phyloP scores from a whole-genome alignment of 2,797 vertebrate genomes.

The Enteromius fasciolatus region DNA sequence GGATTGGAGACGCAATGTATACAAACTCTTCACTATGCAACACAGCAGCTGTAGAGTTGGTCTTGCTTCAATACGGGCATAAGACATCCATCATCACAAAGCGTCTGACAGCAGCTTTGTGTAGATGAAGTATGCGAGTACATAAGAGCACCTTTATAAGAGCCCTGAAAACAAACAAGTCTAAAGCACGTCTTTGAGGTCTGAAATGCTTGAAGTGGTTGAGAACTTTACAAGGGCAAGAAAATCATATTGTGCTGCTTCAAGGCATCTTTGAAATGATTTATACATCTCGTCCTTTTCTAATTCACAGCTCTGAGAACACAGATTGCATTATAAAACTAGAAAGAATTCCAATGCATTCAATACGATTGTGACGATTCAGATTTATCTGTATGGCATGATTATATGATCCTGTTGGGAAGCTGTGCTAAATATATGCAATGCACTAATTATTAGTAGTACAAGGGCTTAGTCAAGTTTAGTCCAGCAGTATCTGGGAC shows the following conservation, averaged over 20 bases:
- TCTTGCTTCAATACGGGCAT: conserved; percentile 51
- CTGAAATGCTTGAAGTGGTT: conserved; percentile 6
- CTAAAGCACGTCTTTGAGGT: not conserved
- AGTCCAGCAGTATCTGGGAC: not conserved
- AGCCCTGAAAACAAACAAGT: conserved; percentile 8
- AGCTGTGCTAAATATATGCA: not conserved
- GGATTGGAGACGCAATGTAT: conserved; percentile 66
- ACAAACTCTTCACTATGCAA: conserved; percentile 50
- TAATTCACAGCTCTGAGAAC: conserved; percentile 5
- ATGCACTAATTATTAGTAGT: not conserved
- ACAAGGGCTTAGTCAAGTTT: not conserved
- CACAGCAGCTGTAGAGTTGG: conserved; percentile 30
- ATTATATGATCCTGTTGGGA: no score
- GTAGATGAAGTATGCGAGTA: conserved; percentile 57
- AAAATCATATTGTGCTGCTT: not conserved
- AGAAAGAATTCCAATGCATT: not conserved
- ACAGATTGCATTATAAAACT: not conserved
- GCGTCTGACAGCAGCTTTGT: conserved; percentile 55
- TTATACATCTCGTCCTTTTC: not conserved
- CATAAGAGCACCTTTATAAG: not conserved
- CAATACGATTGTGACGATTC: not conserved
- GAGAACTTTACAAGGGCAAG: not conserved
- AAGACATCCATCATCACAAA: conserved; percentile 60
- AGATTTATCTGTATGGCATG: not conserved
- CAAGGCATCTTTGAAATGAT: not conserved